Evolutionary conservation across 2,113 vertebrate species (phyloP), one percentile per base, ranked within the genome.

Genomic region (Laterallus jamaicensis): DNA sequence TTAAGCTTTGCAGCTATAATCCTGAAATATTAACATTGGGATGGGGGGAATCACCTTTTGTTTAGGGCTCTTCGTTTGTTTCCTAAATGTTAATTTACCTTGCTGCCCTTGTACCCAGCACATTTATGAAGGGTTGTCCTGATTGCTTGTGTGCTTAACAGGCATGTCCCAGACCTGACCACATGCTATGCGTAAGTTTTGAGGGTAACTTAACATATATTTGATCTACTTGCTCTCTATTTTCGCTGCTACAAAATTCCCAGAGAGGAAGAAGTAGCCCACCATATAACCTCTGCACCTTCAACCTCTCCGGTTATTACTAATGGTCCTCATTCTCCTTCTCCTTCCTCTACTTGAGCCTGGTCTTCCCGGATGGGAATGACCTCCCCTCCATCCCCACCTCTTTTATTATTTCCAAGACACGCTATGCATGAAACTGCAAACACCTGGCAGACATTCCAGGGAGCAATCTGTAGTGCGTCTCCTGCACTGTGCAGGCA

Each of bases 401-500:
- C n/a, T 77, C 91, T 92, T 91, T 95, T 93, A 89, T 79, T 56
- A 91, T 94, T 89, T 93, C 62, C 49, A 91, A 50, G 90, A 76
- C 86, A 86, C 2, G 8, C 86, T 97, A 83, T 86, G 95, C 93
- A 86, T 94, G 91, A 95, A 85, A 95, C 52, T 82, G 55, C 91
- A 95, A 93, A 81, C 98, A 98, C 97, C 98, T 98, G 98, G 98
- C 94, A 92, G 32, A 37, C 97, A 97, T 98, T 98, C 97, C 95
- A 71, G 25, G 32, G 86, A 78, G 82, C 9, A 47, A 92, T 93
- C 96, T 96, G 95, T 68, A 84, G 95, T 91, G 76, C 73, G 85
- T 97, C 97, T 97, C 78, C 66, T 83, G 96, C 24, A 55, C 97
- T 93, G 91, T 10, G 11, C 96, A 80, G 47, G 94, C 75, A 91